These are phyloP conservation scores for Aphelenchoides fujianensis DNA, from an alignment of 1,140 invertebrate genomes.

Conservation along the genomic window DNA sequence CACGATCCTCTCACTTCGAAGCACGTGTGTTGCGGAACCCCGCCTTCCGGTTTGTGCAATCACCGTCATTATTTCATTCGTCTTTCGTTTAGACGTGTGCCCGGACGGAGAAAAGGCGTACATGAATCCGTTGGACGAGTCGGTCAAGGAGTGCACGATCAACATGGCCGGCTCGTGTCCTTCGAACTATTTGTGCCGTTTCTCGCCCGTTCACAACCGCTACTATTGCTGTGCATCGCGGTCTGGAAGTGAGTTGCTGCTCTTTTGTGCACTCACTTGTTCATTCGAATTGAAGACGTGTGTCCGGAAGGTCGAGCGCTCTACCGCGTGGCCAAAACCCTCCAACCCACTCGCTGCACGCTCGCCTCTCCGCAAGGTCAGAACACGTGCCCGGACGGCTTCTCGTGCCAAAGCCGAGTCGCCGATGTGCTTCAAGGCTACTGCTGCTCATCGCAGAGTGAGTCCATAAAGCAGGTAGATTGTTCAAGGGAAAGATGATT, in stretches of 20 bases:
- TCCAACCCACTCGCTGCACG: slow-evolving; percentile 52
- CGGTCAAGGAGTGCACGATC: slow-evolving; percentile 53
- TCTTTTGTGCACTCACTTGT: slow-evolving; percentile 16
- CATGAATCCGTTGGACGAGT: slow-evolving; percentile 56
- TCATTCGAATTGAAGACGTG: slow-evolving; percentile 43
- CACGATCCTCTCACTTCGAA: slow-evolving; percentile 44
- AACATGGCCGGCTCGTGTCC: slow-evolving; percentile 58
- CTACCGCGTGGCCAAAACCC: slow-evolving; percentile 49
- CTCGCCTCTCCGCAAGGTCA: slow-evolving; percentile 30
- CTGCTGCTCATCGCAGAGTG: slow-evolving; percentile 53
- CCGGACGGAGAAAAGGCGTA: slow-evolving; percentile 57
- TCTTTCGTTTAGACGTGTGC: slow-evolving; percentile 38
- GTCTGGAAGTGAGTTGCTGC: slow-evolving; percentile 42
- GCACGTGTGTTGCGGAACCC: slow-evolving; percentile 57
- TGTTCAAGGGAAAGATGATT: neutral
- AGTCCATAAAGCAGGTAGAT: neutral
- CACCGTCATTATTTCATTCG: slow-evolving; percentile 27
- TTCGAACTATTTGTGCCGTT: slow-evolving; percentile 53
- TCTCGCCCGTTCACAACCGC: slow-evolving; percentile 48
- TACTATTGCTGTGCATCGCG: slow-evolving; percentile 59
- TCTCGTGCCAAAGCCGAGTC: slow-evolving; percentile 40
- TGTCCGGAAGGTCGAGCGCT: slow-evolving; percentile 54
- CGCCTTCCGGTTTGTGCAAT: slow-evolving; percentile 38
- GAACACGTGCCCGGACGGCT: slow-evolving; percentile 45
- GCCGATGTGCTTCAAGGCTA: slow-evolving; percentile 50